Evolutionary conservation across 2,888 invertebrate genomes (phyloP).

Genomic region (Plagodis dolabraria): DNA sequence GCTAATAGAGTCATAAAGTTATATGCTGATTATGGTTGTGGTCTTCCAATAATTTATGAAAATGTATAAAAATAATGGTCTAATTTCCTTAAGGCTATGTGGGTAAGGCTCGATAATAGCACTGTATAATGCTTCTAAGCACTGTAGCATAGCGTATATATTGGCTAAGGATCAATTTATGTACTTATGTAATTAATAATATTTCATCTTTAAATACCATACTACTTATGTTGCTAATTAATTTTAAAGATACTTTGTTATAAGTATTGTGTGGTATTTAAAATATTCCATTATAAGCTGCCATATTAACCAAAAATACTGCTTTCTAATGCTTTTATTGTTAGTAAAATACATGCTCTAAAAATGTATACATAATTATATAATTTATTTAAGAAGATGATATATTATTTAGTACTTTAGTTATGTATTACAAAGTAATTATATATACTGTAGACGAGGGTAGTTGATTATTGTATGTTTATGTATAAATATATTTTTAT

Average conservation of each 20-base stretch:
- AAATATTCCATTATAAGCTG: slow-evolving; percentile 46
- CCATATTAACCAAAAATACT: slow-evolving; percentile 55
- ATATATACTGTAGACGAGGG: slow-evolving; percentile 31
- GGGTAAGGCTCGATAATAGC: slow-evolving; percentile 32
- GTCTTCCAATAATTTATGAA: slow-evolving; percentile 25
- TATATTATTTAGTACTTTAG: slow-evolving; percentile 10
- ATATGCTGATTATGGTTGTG: slow-evolving; percentile 34
- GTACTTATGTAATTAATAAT: slow-evolving; percentile 37
- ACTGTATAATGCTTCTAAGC: slow-evolving; percentile 53
- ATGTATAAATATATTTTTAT: slow-evolving; percentile 28
- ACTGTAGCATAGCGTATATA: slow-evolving; percentile 38
- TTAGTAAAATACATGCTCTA: slow-evolving; percentile 25
- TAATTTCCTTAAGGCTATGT: slow-evolving; percentile 35
- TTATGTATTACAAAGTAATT: slow-evolving; percentile 20
- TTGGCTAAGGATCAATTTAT: slow-evolving; percentile 31
- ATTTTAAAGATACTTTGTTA: background rate
- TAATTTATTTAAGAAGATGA: slow-evolving; percentile 14
- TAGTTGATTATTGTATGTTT: slow-evolving; percentile 31
- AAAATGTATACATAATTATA: slow-evolving; percentile 13
- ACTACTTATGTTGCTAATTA: background rate
- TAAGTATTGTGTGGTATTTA: slow-evolving; percentile 31
- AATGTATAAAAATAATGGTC: slow-evolving; percentile 22
- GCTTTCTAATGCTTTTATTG: slow-evolving; percentile 68
- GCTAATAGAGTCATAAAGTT: background rate
- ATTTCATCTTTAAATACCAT: background rate